These are phyloP conservation scores for Micrasema longulum DNA, from an alignment of 1,140 invertebrate genomes.

Conservation along the genomic window DNA sequence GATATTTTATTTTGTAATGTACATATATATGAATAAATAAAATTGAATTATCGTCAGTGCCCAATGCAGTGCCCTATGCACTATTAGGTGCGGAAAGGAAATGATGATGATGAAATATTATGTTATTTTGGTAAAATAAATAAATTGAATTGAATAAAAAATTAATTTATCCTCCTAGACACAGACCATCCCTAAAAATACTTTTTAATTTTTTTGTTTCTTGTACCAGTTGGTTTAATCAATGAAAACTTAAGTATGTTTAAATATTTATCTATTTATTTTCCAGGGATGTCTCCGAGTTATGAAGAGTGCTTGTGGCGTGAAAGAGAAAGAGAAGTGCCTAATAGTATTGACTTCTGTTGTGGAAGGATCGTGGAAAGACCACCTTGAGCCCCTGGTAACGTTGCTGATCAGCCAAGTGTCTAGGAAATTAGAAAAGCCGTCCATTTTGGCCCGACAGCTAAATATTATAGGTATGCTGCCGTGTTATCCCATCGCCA, in stretches of 20 bases:
- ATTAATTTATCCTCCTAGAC: background rate
- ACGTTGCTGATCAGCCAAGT: conserved; percentile 38
- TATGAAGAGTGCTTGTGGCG: conserved; percentile 35
- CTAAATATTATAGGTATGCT: conserved; percentile 38
- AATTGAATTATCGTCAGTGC: too few species aligned
- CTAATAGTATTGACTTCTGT: conserved; percentile 19
- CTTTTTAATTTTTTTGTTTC: too few species aligned
- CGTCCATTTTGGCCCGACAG: conserved; percentile 39
- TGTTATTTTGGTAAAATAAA: too few species aligned
- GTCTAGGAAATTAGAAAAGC: conserved; percentile 33
- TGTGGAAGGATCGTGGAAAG: conserved; percentile 23
- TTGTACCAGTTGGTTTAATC: too few species aligned
- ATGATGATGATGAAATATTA: too few species aligned
- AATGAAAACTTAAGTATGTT: conserved; percentile 2
- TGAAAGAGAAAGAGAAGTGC: conserved; percentile 37
- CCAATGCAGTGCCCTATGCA: too few species aligned
- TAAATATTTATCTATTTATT: too few species aligned
- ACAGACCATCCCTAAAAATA: too few species aligned
- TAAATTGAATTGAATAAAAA: too few species aligned
- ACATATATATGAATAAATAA: too few species aligned
- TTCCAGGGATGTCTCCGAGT: conserved; percentile 43
- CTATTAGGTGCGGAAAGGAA: too few species aligned
- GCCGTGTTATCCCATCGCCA: background rate
- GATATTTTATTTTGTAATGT: too few species aligned
- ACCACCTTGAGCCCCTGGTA: conserved; percentile 11